phyloP scores from a whole-genome alignment of 2,797 vertebrate genomes.

The Poeciliopsis gracilis region DNA sequence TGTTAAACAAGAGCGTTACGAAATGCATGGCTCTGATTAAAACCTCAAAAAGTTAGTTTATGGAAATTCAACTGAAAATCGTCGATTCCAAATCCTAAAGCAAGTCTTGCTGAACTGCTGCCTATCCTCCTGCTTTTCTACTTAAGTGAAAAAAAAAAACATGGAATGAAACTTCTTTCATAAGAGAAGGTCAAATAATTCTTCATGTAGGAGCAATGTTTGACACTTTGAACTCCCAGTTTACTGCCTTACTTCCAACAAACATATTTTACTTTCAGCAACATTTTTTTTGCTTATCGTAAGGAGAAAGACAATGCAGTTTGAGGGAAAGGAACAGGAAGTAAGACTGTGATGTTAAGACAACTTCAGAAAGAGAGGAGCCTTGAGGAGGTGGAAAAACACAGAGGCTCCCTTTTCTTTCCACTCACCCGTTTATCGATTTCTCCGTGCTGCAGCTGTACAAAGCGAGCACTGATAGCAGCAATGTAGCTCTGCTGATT shows the following conservation, averaged over 20 bases:
- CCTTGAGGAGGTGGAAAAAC: slow-evolving; percentile 23
- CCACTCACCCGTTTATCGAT: slow-evolving; percentile 99
- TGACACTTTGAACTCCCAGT: neutral
- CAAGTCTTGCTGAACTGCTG: neutral
- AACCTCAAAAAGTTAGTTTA: neutral
- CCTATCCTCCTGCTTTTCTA: neutral
- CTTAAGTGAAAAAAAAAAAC: neutral
- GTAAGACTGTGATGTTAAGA: slow-evolving; percentile 12
- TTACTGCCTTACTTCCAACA: neutral
- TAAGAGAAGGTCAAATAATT: neutral
- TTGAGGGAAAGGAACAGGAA: slow-evolving; percentile 28
- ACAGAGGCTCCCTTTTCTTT: slow-evolving; percentile 40
- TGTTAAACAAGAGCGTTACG: neutral
- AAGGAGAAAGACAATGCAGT: slow-evolving; percentile 1
- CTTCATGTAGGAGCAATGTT: neutral
- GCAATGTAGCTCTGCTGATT: slow-evolving; percentile 99
- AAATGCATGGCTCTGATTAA: neutral
- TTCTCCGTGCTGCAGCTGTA: slow-evolving; percentile 99
- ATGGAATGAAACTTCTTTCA: neutral
- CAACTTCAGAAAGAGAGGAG: slow-evolving; percentile 28
- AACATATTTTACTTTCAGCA: neutral
- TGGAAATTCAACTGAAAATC: neutral
- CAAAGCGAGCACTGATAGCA: slow-evolving; percentile 99
- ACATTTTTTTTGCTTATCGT: neutral
- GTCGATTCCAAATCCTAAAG: neutral